These are phyloP conservation scores for Momotus momota DNA, from an alignment of 2,797 vertebrate genomes.

Conservation along the genomic window DNA sequence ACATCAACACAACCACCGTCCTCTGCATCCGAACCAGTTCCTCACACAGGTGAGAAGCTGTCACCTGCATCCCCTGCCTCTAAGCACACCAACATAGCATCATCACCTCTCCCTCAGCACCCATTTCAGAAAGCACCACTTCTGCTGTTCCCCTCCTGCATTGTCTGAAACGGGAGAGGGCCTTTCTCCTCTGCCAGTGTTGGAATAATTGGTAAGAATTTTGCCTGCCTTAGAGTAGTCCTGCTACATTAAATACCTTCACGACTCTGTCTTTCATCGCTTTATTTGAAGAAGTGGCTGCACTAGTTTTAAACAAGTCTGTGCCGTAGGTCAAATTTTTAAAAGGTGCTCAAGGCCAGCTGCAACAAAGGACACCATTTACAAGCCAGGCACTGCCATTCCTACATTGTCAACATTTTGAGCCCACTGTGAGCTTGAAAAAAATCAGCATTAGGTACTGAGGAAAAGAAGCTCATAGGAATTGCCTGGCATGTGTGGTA, in stretches of 20 bases:
- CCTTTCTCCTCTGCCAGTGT: background rate
- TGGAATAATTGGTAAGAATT: background rate
- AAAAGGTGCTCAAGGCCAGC: background rate
- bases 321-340: background rate
- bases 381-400: background rate
- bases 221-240: background rate
- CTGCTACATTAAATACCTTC: background rate
- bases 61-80: background rate
- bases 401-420: background rate
- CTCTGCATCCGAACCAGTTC: background rate
- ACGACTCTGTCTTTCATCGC: fast-evolving
- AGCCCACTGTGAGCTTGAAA: background rate
- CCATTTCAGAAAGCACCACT: background rate
- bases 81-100: fast-evolving
- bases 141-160: background rate
- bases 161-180: background rate
- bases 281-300: background rate
- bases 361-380: background rate
- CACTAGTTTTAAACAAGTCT: background rate
- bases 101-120: background rate
- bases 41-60: background rate
- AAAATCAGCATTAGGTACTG: background rate
- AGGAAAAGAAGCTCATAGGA: background rate
- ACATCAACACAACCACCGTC: background rate
- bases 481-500: background rate